phyloP scores from a whole-genome alignment of 1,140 invertebrate species.

The Meteorus sp. region DNA sequence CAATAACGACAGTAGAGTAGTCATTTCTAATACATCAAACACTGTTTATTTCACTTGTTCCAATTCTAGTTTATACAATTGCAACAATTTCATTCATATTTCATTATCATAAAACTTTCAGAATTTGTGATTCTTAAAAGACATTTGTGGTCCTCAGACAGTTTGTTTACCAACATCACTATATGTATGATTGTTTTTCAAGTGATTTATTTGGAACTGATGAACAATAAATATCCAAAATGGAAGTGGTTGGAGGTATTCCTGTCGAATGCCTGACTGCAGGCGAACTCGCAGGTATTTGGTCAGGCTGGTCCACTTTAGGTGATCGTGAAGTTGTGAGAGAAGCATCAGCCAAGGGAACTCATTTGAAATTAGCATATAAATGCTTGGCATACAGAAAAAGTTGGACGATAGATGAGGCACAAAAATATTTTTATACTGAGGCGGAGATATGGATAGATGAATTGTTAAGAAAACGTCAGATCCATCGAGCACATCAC shows the following conservation, averaged over 20 bases:
- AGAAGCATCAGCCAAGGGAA: conserved; percentile 68
- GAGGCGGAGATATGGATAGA: conserved; percentile 66
- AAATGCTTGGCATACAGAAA: conserved; percentile 63
- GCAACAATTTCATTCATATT: no score
- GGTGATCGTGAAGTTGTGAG: conserved; percentile 64
- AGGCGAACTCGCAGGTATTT: conserved; percentile 50
- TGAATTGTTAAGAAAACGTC: conserved; percentile 63
- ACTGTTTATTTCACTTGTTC: no score
- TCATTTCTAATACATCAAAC: no score
- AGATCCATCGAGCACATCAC: conserved; percentile 67
- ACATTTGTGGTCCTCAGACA: no score
- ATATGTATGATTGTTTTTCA: not conserved
- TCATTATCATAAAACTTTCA: no score
- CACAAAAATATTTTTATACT: conserved; percentile 54
- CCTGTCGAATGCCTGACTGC: conserved; percentile 43
- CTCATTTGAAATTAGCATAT: conserved; percentile 63
- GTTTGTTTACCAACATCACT: no score
- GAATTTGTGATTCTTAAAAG: no score
- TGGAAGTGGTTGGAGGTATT: conserved; percentile 35
- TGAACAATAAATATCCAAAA: conserved; percentile 1
- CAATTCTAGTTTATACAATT: no score
- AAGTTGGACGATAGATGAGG: conserved; percentile 57
- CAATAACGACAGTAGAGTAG: no score
- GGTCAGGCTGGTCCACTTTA: conserved; percentile 63
- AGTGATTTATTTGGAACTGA: not conserved